Percentiles rank a stretch among this genome's conserved stretches.
These are phyloP conservation scores for Thalassarche chlororhynchos DNA, from an alignment of 2,113 vertebrate genomes.

Conservation along the genomic window DNA sequence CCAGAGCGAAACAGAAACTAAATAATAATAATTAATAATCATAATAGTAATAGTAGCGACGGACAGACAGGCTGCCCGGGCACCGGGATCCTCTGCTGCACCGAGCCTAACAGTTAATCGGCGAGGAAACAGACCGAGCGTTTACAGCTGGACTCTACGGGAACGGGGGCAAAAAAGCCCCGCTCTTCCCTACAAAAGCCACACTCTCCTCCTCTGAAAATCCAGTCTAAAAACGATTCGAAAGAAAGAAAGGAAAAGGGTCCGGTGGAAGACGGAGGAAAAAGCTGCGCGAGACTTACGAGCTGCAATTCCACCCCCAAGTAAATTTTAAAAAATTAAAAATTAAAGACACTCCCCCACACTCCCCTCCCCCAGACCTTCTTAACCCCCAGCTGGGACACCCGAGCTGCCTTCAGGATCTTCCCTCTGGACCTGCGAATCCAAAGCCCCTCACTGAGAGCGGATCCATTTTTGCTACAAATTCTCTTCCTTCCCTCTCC, in stretches of 20 bases:
- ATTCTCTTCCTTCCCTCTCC: constrained; percentile 69
- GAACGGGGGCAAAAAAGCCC: neutral
- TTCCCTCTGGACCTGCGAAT: constrained; percentile 38
- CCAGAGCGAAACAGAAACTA: constrained; percentile 78
- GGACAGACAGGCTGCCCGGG: neutral
- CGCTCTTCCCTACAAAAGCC: neutral
- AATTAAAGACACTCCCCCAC: constrained; percentile 58
- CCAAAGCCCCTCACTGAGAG: constrained; percentile 50
- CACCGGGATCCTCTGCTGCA: neutral
- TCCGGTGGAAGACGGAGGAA: neutral
- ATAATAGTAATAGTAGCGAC: neutral
- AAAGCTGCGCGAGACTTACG: neutral
- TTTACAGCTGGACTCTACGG: neutral
- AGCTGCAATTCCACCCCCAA: constrained; percentile 21
- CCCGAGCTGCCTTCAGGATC: constrained; percentile 31
- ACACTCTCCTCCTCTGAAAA: neutral
- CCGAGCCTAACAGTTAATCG: neutral
- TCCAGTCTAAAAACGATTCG: neutral
- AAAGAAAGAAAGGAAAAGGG: neutral
- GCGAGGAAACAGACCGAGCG: neutral
- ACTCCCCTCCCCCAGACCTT: constrained; percentile 52
- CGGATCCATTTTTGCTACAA: constrained; percentile 69
- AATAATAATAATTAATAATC: neutral
- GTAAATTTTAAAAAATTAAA: constrained; percentile 62
- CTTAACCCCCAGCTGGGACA: constrained; percentile 49